These are phyloP conservation scores for Sarcoramphus papa DNA, from an alignment of 2,797 vertebrate species.

Conservation along the genomic window DNA sequence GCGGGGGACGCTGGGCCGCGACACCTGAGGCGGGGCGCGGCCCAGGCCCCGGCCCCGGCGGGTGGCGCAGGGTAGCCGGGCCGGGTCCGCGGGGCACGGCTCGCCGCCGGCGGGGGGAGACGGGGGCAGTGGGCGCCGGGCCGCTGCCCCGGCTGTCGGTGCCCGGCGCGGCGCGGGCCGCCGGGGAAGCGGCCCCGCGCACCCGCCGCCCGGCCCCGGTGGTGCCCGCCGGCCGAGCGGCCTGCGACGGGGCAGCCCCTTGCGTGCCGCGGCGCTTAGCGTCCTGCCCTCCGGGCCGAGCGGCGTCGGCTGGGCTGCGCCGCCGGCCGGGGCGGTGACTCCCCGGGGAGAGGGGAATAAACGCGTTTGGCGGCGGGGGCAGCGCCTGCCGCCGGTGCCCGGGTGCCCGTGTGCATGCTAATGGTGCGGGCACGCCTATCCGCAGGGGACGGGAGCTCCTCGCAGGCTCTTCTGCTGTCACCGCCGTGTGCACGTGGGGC, in stretches of 20 bases:
- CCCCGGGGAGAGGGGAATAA: no score
- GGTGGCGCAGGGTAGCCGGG: neutral
- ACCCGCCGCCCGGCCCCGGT: neutral
- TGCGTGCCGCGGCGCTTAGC: neutral
- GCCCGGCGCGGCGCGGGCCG: no score
- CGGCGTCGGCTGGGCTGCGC: neutral
- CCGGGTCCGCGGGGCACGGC: neutral
- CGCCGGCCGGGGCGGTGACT: neutral
- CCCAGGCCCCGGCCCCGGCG: neutral
- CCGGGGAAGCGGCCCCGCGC: no score
- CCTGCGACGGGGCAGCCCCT: neutral
- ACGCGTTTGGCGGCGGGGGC: neutral
- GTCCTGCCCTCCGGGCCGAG: neutral
- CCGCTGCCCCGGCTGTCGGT: neutral
- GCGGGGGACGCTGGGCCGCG: neutral
- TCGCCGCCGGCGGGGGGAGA: no score
- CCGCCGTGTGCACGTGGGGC: neutral
- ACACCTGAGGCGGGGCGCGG: neutral
- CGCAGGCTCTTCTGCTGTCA: neutral
- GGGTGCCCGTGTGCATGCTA: neutral
- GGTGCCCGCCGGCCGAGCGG: neutral
- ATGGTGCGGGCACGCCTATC: neutral
- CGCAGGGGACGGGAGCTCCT: neutral
- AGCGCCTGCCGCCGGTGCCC: neutral
- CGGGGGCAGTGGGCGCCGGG: neutral